A percentile compares a stretch with the other conserved stretches of the same genome.
Evolutionary conservation across 2,797 vertebrate species (phyloP).

Genomic region (Loris lydekkerianus): DNA sequence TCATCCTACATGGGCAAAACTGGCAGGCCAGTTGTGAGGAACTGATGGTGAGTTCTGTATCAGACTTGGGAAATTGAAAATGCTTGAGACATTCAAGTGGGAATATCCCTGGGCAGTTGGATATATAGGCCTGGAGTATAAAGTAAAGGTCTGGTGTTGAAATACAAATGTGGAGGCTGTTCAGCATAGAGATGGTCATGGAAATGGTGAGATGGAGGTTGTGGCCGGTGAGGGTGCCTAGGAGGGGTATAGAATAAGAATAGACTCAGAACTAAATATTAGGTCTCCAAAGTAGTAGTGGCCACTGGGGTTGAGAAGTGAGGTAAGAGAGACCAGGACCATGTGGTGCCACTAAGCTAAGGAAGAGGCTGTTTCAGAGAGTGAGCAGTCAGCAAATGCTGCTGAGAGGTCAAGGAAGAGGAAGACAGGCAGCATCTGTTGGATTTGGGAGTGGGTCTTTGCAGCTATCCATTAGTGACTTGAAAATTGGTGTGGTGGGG

Average conservation of each 20-base stretch:
- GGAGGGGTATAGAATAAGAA: background rate
- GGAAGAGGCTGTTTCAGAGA: background rate
- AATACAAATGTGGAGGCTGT: background rate
- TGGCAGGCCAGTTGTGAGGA: background rate
- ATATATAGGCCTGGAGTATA: background rate
- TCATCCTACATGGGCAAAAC: background rate
- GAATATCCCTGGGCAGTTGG: background rate
- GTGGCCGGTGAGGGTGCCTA: background rate
- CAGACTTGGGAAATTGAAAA: background rate
- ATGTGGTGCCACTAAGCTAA: background rate
- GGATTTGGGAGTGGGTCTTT: background rate
- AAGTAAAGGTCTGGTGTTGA: background rate
- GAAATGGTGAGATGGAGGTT: background rate
- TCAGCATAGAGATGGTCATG: background rate
- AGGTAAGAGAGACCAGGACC: background rate
- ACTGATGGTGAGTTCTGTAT: background rate
- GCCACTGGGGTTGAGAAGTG: background rate
- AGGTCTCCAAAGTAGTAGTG: background rate
- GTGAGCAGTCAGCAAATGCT: background rate
- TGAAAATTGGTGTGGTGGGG: background rate
- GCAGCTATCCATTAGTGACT: background rate
- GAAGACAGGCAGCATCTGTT: background rate
- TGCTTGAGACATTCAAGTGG: background rate
- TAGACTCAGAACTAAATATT: background rate
- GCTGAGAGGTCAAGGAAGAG: background rate